Base-by-base conservation (phyloP, 2,888 invertebrate species). In the Reticulitermes lucifugus region DNA sequence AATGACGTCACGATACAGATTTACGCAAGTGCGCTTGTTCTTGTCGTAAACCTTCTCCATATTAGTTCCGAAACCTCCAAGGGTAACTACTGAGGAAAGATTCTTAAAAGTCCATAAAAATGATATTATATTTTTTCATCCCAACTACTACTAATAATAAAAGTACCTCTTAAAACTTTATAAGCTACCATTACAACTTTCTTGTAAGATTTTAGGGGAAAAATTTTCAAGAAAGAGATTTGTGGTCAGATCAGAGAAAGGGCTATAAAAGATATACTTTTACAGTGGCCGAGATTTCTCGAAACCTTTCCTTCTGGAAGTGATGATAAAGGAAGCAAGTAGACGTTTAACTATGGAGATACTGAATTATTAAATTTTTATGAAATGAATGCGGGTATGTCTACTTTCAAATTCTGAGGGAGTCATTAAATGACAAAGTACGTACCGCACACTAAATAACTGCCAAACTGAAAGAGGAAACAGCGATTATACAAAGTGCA, bases 81-180 rank as follows among this genome's bases (percentile, higher is more conserved):
- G 51, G 21, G 22, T 25, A 51, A 51, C 51, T 51, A 55, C n/a
- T 21, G 51, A 79, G 79, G n/a, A 79, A 79, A 29, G 79, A 79
- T 51, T 55, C 35, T 79, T 79, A 81, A 80, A 80, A 84, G 81
- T 79, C 80, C 65, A 84, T 84, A 84, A 84, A 84, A 81, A 84
- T 84, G 84, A 70, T 81, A 84, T 81, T 84, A 79, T 60, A 60
- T 81, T 81, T 70, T 73, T 65, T 60, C 79, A 84, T 84, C 81
- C 81, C 59, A 25, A 73, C 43, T 71, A 81, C 43, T 71, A 81
- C 51, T 79, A 79, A 79, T 79, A 79, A 79, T 79, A 84, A 79
- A 79, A 84, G 79, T 85, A 73, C 65, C 75, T 82, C 83, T 73
- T 82, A 82, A 70, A 55, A 70, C 81, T 85, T 82, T 82, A 85